Evolutionary conservation across 2,113 vertebrate species (phyloP), one percentile per base, ranked within the genome.

Genomic region (Notothenia coriiceps): DNA sequence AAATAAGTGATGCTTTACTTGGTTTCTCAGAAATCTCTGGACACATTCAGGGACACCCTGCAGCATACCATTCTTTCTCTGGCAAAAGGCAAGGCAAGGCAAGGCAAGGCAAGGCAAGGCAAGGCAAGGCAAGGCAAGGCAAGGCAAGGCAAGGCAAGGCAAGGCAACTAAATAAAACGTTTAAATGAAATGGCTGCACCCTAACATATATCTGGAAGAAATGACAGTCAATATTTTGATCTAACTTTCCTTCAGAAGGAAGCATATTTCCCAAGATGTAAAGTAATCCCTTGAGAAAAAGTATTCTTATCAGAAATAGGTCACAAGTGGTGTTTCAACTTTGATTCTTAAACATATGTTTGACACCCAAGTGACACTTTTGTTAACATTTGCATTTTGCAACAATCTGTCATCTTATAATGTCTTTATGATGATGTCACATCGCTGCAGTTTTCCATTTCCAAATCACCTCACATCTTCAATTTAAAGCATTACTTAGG

Each of bases 141-240:
- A 22, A 22, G 22, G 22, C 22, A 22, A 22, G 22, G 22, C 22
- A 22, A 22, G 22, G 22, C 22, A 22, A 22, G 22, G 22, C 22
- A 22, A 22, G 22, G 22, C 22, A 22, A 40, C 35, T 7, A 40
- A 40, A 6, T 40, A 7, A 40, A 8, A 40, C 7, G 35, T 40
- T 40, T 6, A 40, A 40, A 40, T 6, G 1, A 40, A 40, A 40
- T 40, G 35, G 35, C 35, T 40, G 35, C 35, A 29, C 2, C 22
- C 22, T 17, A 11, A 50, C 33, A 33, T 66, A 35, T 35, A 40
- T 35, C 6, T n/a, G 15, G 17, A 6, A 17, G 1, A 29, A 11
- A 33, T 10, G 50, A 68, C 11, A 70, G 52, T 44, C 20, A 57
- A 56, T 57, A 35, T 18, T 70, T 10, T 56, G n/a, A 69, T 54